phyloP scores from a whole-genome alignment of 2,113 vertebrate genomes.

The Mugil cephalus region DNA sequence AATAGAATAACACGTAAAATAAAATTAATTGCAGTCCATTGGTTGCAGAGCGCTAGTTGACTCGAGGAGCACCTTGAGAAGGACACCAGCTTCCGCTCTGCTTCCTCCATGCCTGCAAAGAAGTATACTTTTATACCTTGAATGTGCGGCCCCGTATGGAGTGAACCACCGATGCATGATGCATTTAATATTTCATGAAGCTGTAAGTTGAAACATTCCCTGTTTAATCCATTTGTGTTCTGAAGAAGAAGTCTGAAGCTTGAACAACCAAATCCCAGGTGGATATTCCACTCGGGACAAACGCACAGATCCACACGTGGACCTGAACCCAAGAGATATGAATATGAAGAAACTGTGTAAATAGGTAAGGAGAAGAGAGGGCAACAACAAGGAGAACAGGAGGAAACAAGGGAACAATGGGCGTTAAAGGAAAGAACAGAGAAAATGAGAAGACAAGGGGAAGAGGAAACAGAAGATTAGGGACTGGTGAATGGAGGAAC shows the following conservation, averaged over 20 bases:
- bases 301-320: background rate
- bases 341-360: background rate
- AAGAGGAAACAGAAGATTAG: background rate
- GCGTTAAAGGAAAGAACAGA: background rate
- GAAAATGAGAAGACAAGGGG: background rate
- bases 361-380: background rate
- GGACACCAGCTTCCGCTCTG: conserved; percentile 14
- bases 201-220: conserved; percentile 21
- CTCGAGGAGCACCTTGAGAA: background rate
- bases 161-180: conserved; percentile 1
- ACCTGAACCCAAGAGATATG: background rate
- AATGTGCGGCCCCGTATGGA: background rate
- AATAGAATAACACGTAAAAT: no score
- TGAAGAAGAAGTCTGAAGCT: conserved; percentile 15
- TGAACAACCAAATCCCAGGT: conserved; percentile 20
- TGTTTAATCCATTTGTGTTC: background rate
- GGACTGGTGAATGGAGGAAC: background rate
- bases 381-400: background rate
- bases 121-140: background rate
- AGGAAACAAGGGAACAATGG: no score
- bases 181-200: conserved; percentile 43
- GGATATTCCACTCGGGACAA: conserved; percentile 1
- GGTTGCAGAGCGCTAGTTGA: background rate
- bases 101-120: conserved; percentile 2
- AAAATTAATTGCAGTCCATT: no score